Evolutionary conservation across 2,888 invertebrate genomes (phyloP).

Genomic region (Fabriciana adippe): DNA sequence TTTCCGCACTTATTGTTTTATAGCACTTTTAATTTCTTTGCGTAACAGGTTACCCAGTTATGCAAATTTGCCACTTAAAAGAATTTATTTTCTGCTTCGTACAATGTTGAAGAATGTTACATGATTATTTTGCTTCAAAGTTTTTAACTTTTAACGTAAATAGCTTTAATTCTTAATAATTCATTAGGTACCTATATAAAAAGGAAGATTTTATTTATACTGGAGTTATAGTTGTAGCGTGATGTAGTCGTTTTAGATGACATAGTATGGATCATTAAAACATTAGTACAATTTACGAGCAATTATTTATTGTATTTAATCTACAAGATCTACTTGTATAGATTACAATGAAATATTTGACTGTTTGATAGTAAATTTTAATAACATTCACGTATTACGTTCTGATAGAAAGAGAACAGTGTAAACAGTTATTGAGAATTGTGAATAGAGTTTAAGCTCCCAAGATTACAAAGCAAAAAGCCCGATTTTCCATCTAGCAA

Average conservation of each 20-base stretch:
- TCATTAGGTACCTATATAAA: too few relatives aligned
- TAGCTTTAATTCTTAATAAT: too few relatives aligned
- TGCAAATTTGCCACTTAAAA: conserved; percentile 11
- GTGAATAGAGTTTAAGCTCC: conserved; percentile 43
- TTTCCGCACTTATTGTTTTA: conserved; percentile 67
- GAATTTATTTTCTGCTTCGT: neutral
- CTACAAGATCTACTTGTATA: neutral
- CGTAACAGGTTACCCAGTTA: conserved; percentile 9
- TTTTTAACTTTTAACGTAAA: too few relatives aligned
- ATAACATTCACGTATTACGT: conserved; percentile 22
- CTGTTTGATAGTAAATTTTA: conserved; percentile 14
- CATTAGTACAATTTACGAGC: neutral
- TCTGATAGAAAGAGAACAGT: conserved; percentile 22
- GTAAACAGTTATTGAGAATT: conserved; percentile 29
- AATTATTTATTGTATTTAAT: neutral
- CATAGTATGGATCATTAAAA: neutral
- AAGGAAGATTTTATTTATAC: too few relatives aligned
- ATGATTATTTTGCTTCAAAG: too few relatives aligned
- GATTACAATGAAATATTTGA: neutral
- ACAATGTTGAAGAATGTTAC: too few relatives aligned
- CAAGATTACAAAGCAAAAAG: conserved; percentile 62
- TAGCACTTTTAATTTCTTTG: conserved; percentile 45
- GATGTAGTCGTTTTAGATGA: too few relatives aligned
- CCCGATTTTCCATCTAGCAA: conserved; percentile 67
- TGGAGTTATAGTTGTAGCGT: too few relatives aligned